Conservation (phyloP, 2,888 invertebrate genomes). For the Anaspis maculata region DNA sequence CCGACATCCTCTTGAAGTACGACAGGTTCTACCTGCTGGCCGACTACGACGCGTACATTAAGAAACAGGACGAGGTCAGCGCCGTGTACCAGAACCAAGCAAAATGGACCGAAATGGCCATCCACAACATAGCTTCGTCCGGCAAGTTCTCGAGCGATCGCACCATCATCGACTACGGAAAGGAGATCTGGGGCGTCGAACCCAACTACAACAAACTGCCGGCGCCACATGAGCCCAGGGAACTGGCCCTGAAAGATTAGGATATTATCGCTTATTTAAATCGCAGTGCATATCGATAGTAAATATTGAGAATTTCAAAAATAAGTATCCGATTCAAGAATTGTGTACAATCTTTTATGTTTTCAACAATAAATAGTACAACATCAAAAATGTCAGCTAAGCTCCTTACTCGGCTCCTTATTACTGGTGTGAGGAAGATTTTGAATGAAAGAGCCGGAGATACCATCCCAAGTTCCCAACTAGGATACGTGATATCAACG, state of each 20-base stretch:
- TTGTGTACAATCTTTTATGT: too few relatives aligned
- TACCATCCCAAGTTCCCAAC: too few relatives aligned
- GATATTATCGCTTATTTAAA: too few relatives aligned
- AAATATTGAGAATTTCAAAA: too few relatives aligned
- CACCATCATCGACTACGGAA: conserved; percentile 94
- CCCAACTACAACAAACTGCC: conserved; percentile 90
- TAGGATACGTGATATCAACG: too few relatives aligned
- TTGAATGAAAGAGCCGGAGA: too few relatives aligned
- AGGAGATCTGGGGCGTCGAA: conserved; percentile 94
- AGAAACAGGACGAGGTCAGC: conserved; percentile 83
- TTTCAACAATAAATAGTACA: too few relatives aligned
- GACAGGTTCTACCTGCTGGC: conserved; percentile 92
- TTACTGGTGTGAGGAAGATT: too few relatives aligned
- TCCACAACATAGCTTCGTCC: conserved; percentile 93
- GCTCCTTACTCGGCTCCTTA: too few relatives aligned
- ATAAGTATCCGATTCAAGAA: too few relatives aligned
- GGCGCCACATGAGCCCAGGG: conserved; percentile 68
- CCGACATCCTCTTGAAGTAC: conserved; percentile 84
- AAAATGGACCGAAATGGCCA: conserved; percentile 94
- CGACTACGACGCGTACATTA: conserved; percentile 91
- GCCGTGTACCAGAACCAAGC: conserved; percentile 78
- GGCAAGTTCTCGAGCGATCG: conserved; percentile 99
- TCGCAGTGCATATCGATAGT: too few relatives aligned
- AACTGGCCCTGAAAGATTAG: conserved; percentile 31
- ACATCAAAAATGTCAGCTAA: too few relatives aligned